Conservation (phyloP, 2,797 vertebrate species). For the Poecilia gillii region DNA sequence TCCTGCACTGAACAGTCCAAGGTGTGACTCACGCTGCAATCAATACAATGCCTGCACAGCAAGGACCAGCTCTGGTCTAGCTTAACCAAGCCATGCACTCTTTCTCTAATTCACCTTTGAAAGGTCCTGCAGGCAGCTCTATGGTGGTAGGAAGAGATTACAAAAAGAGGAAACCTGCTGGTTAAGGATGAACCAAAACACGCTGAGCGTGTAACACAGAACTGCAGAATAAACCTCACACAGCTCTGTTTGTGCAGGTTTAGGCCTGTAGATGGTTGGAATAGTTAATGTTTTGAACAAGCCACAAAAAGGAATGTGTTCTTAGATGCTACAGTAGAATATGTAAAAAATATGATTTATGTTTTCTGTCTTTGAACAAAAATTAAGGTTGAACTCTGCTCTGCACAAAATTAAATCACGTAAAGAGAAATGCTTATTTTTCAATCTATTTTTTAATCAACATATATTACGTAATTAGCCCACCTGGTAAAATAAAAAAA, state of each 20-base stretch:
- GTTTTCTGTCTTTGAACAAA: background rate
- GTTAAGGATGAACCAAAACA: slow-evolving; percentile 42
- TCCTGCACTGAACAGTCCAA: slow-evolving; percentile 77
- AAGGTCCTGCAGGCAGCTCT: slow-evolving; percentile 65
- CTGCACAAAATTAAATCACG: background rate
- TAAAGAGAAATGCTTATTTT: background rate
- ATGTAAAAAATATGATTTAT: no score
- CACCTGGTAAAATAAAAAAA: background rate
- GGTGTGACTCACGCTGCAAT: slow-evolving; percentile 84
- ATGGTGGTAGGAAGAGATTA: slow-evolving; percentile 56
- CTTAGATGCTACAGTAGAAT: background rate
- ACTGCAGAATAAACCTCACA: slow-evolving; percentile 7
- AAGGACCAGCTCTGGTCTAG: slow-evolving; percentile 65
- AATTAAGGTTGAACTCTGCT: background rate
- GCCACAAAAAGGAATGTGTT: background rate
- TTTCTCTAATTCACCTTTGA: slow-evolving; percentile 76
- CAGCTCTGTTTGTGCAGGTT: slow-evolving; percentile 11
- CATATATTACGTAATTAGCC: background rate
- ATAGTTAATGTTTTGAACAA: background rate
- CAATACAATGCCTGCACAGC: slow-evolving; percentile 80
- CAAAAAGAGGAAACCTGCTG: slow-evolving; percentile 43
- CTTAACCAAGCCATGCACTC: slow-evolving; percentile 60
- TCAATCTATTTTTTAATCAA: background rate
- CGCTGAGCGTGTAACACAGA: slow-evolving; percentile 10
- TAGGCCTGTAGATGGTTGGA: background rate